Conservation (phyloP, 2,797 vertebrate species). For the Lacerta agilis region DNA sequence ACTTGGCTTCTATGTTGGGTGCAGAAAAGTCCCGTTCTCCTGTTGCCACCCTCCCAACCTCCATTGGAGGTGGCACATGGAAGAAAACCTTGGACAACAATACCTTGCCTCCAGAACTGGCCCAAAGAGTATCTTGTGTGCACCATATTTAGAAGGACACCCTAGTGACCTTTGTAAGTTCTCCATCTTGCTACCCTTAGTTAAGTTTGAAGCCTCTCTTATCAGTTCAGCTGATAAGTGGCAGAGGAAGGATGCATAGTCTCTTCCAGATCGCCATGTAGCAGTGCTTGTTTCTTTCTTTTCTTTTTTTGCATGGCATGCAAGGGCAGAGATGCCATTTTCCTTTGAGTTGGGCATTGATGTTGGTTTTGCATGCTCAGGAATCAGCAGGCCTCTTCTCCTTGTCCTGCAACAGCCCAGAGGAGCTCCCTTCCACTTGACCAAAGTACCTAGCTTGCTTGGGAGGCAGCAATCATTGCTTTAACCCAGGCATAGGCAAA, state of each 20-base stretch:
- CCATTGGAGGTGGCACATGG: too few relatives aligned
- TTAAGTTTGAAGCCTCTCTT: not conserved
- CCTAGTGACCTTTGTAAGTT: not conserved
- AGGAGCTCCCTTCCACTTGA: not conserved
- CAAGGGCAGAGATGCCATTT: not conserved
- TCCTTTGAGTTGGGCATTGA: not conserved
- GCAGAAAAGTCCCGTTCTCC: too few relatives aligned
- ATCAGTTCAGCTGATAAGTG: not conserved
- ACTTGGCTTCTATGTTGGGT: too few relatives aligned
- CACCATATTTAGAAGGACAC: not conserved
- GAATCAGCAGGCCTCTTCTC: not conserved
- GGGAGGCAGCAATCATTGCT: not conserved
- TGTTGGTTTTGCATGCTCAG: not conserved
- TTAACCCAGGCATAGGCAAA: too few relatives aligned
- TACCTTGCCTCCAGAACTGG: too few relatives aligned
- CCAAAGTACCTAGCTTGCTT: too few relatives aligned
- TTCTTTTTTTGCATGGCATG: not conserved
- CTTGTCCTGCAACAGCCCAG: not conserved
- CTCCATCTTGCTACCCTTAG: not conserved
- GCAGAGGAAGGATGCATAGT: not conserved
- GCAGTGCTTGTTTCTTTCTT: not conserved
- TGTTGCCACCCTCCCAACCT: too few relatives aligned
- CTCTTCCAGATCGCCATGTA: not conserved
- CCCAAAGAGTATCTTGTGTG: too few relatives aligned
- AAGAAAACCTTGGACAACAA: too few relatives aligned